Evolutionary conservation across 2,888 invertebrate species (phyloP).

Genomic region (Hirtodrosophila trivittata): DNA sequence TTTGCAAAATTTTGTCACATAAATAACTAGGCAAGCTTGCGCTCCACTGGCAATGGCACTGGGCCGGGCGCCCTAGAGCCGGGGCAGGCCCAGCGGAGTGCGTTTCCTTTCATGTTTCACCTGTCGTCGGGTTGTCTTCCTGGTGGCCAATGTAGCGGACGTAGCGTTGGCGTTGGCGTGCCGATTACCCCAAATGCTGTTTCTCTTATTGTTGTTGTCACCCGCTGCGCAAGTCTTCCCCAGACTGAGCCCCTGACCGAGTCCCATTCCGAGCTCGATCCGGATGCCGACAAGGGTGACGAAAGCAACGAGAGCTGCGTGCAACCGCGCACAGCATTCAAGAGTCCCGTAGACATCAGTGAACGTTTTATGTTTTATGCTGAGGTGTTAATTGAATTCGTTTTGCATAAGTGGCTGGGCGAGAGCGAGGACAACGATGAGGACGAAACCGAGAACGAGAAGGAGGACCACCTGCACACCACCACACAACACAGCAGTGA

Average conservation of each 20-base stretch:
- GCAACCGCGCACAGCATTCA: conserved; percentile 50
- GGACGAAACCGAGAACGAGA: conserved; percentile 1
- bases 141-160: conserved; percentile 36
- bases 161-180: conserved; percentile 63
- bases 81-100: conserved; percentile 1
- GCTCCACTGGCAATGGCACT: conserved; percentile 22
- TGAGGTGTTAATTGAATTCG: conserved; percentile 84
- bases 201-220: conserved; percentile 25
- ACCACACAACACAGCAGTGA: conserved; percentile 10
- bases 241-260: background rate
- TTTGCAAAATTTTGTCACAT: conserved; percentile 84
- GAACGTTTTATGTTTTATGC: conserved; percentile 61
- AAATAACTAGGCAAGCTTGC: conserved; percentile 80
- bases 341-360: conserved; percentile 12
- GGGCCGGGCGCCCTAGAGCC: conserved; percentile 43
- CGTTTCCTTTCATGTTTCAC: conserved; percentile 79
- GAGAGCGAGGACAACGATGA: conserved; percentile 8
- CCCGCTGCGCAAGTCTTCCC: conserved; percentile 53
- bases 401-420: conserved; percentile 81
- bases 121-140: conserved; percentile 55
- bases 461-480: conserved; percentile 67
- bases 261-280: conserved; percentile 31
- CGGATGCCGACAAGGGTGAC: conserved; percentile 67
- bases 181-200: conserved; percentile 56
- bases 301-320: conserved; percentile 56